Base-by-base conservation (phyloP, 1,140 invertebrate genomes). In the Plodia interpunctella region DNA sequence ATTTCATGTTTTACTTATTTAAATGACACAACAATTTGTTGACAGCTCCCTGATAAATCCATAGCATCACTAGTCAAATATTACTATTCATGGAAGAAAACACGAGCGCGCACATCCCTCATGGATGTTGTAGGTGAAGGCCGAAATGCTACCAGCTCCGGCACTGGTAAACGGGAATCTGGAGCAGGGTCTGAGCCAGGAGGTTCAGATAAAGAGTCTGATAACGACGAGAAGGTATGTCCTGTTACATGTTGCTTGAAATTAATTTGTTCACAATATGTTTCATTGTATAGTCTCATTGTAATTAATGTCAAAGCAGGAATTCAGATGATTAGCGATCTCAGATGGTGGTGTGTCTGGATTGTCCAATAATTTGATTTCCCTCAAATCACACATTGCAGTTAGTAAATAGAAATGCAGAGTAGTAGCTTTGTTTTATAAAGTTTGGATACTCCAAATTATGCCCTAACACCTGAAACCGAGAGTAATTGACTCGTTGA, bases 21-120 rank as follows among this genome's bases (percentile, higher is more conserved):
- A n/a, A 25, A 25, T 25, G 6, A 44, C 0, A 5, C 15, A 10
- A 15, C n/a, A 44, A 15, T 44, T 44, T 67, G 55, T 68, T 57
- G 57, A 64, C 70, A 87, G 83, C 73, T 99, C 70, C 98, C 98
- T 52, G 98, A 99, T 80, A 99, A 99, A 91, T 96, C 97, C 51
- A 98, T 99, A 72, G 96, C 97, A 21, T 97, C 95, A 75, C 90
- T 99, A 68, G 97, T 99, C 0, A 98, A 98, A 88, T 99, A 98
- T 89, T 99, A 99, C 86, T 99, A 99, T 82, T 97, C 96, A 70
- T 99, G 98, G 98, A 99, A 99, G 83, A 99, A 99, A 80, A 97
- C 97, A 10, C 91, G 97, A 78, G 95, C 95, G 71, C 92, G 97
- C 52, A 97, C 95, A 53, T 98, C 97, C 78, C 90, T 98, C 19